A percentile compares a stretch with the other conserved stretches of the same genome.
Conservation (phyloP, 2,888 invertebrate genomes). For the Embidobia sp. region DNA sequence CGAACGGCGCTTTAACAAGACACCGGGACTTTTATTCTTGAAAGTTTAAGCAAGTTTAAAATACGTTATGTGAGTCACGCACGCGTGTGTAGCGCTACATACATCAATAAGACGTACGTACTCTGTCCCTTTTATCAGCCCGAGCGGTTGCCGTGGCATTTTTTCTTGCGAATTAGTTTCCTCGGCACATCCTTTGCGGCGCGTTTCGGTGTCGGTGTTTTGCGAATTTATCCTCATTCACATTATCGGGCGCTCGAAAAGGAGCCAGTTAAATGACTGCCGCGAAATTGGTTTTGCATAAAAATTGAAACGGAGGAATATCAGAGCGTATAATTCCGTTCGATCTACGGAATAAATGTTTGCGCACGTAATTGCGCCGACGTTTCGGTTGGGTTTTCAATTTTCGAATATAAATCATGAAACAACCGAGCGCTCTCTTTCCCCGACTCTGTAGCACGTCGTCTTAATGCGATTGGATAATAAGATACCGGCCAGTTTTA, state of each 20-base stretch:
- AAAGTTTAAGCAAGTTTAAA: too few species aligned
- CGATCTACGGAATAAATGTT: constrained; percentile 23
- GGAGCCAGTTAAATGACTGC: constrained; percentile 13
- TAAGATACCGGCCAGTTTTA: not conserved
- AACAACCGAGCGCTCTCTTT: not conserved
- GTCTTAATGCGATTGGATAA: constrained; percentile 9
- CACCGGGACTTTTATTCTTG: too few species aligned
- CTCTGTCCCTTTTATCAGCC: too few species aligned
- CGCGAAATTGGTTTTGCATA: constrained; percentile 21
- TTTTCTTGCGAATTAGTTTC: too few species aligned
- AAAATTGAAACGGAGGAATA: constrained; percentile 29
- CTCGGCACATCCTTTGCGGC: too few species aligned
- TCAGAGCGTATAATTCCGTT: not conserved
- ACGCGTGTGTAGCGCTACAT: too few species aligned
- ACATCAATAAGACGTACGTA: too few species aligned
- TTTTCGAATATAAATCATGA: constrained; percentile 22
- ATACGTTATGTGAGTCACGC: too few species aligned
- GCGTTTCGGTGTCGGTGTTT: constrained; percentile 12
- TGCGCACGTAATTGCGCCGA: constrained; percentile 22
- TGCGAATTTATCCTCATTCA: constrained; percentile 19
- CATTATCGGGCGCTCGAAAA: not conserved
- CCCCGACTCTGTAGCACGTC: not conserved
- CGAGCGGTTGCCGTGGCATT: too few species aligned
- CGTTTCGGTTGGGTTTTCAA: constrained; percentile 4
- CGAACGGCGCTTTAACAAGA: too few species aligned